Base-by-base conservation (phyloP, 2,888 invertebrate species). In the Toxonevra muliebris region DNA sequence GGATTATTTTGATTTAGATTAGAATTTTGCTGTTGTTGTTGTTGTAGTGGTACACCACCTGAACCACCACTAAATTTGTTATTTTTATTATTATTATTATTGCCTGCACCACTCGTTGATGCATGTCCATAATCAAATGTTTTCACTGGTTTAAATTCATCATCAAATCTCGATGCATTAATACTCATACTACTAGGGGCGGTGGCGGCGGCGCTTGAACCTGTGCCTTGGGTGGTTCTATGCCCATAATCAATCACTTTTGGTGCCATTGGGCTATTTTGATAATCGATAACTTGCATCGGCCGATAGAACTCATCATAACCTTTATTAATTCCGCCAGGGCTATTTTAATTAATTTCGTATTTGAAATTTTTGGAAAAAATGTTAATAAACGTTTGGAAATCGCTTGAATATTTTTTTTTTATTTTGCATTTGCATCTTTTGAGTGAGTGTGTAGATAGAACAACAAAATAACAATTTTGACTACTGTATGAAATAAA, bases 181-280 rank as follows among this genome's bases (percentile, higher is more conserved):
- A 45, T 57, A 20, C 59, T 19, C 45, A 55, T 48, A 12, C 54
- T 69, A 61, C 65, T 69, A 13, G 52, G 52, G 70, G 89, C 9
- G 15, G 12, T 20, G n/a, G 60, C 54, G 48, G 66, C 59, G 13
- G 48, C 50, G 20, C 69, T 61, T 64, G 73, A 71, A 5, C 77
- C 86, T 4, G 30, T 30, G 30, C 30, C 30, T 30, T 30, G 30
- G 30, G 30, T 30, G 30, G 30, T 30, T 80, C 89, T 90, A 82
- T 92, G 92, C 68, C 90, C 90, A 86, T 92, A 92, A 84, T 92
- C 91, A 76, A 91, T 89, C 73, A 92, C 89, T 77, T 88, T 87
- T 58, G 88, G 87, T 68, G 87, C 85, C 61, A 83, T 77, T 68
- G 80, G 71, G 81, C 89, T 90, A 82, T 92, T 92, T 74, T 90